These are phyloP conservation scores for Taenioides sp. DNA, from an alignment of 2,797 vertebrate species.

Conservation along the genomic window DNA sequence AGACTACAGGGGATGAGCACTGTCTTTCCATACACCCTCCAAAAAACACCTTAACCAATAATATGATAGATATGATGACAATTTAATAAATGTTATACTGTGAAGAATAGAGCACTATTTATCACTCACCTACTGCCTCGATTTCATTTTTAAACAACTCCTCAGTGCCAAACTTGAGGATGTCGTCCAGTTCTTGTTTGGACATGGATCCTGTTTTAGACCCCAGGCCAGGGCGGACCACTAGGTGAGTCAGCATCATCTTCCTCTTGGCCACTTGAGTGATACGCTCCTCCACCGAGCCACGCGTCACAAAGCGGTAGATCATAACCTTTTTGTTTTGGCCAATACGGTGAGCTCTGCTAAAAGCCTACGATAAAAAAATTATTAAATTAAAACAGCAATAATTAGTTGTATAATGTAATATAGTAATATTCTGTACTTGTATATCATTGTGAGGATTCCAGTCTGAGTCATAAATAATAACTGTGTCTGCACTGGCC, in stretches of 20 bases:
- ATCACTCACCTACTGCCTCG: slow-evolving; percentile 84
- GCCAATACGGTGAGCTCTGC: slow-evolving; percentile 94
- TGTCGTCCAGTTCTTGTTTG: slow-evolving; percentile 97
- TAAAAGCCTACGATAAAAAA: slow-evolving; percentile 86
- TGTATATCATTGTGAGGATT: slow-evolving; percentile 98
- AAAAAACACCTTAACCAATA: not conserved
- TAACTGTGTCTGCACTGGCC: slow-evolving; percentile 93
- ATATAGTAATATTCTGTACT: slow-evolving; percentile 63
- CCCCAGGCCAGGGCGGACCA: slow-evolving; percentile 93
- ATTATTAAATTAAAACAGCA: not conserved
- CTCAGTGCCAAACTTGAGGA: slow-evolving; percentile 97
- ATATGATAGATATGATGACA: not conserved
- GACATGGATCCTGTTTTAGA: slow-evolving; percentile 98
- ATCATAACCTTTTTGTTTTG: slow-evolving; percentile 99
- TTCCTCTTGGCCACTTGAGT: slow-evolving; percentile 98
- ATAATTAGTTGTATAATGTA: not conserved
- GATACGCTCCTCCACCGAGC: slow-evolving; percentile 95
- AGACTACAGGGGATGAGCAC: not conserved
- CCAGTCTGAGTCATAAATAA: slow-evolving; percentile 99
- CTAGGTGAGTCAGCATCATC: slow-evolving; percentile 98
- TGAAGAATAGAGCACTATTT: not conserved
- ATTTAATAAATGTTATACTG: not conserved
- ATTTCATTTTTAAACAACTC: slow-evolving; percentile 98
- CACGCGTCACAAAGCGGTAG: slow-evolving; percentile 95
- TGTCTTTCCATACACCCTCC: not conserved